Base-by-base conservation (phyloP, 1,140 invertebrate species). In the Drosophila sproati region DNA sequence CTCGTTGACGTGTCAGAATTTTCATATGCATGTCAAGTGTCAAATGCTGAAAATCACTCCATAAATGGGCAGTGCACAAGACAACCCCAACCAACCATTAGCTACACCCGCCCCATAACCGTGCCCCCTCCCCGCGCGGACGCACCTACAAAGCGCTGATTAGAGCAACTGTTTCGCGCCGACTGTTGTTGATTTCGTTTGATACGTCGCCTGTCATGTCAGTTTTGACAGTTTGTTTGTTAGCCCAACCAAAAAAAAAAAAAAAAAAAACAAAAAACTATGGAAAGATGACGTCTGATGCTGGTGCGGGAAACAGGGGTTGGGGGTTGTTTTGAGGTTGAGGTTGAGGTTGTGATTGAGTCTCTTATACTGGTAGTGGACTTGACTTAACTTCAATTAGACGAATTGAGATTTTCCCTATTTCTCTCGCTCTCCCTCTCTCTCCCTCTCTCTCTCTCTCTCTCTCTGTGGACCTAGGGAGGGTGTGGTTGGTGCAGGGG, bases 1-100 rank as follows among this genome's bases (percentile, higher is more conserved):
- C 50, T 82, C 90, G 90, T 87, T 91, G 90, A 91, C 90, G 86
- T 91, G 90, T 91, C 90, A 91, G 82, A 91, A 91, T 91, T 91
- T 88, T 91, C 90, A 91, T 91, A 91, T 90, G 86, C 90, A 91
- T 91, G 82, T 91, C 80, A 91, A 88, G 82, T 91, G 87, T 90
- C 82, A 89, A 90, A 77, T 56, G 68, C 67, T 75, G 69, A 63
- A 78, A 81, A 78, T 78, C 66, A 66, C 67, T 69, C 71, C 71
- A 69, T 73, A 73, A 73, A 73, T 69, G 56, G 71, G 10, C 39
- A 43, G 10, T 39, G 10, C 63, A 73, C 47, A 34, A 39, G 41
- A 20, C 20, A 20, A 20, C 39, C 43, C 37, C 47, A 35, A 35
- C 4, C 54, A 28, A 50, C 5, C 41, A 28, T 20, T 32, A 32